Evolutionary conservation across 2,888 invertebrate species (phyloP).

Genomic region (Theretra japonica): DNA sequence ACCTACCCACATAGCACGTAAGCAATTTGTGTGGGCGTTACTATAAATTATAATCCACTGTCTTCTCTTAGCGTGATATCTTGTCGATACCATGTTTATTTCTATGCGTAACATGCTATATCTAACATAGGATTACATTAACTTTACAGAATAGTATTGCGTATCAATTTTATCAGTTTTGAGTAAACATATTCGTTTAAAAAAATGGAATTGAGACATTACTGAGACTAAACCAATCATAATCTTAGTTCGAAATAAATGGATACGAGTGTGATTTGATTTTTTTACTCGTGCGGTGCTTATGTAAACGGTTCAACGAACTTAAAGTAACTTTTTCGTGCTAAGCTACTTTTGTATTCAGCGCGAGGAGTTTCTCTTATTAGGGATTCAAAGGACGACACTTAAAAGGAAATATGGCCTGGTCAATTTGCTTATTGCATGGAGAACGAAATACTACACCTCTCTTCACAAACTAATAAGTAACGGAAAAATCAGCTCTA

Average conservation of each 20-base stretch:
- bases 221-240: too few species aligned
- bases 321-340: conserved; percentile 66
- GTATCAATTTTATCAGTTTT: too few species aligned
- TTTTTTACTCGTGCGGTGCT: conserved; percentile 38
- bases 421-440: conserved; percentile 41
- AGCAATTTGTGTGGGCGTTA: conserved; percentile 21
- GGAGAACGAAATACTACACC: conserved; percentile 28
- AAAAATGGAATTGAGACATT: too few species aligned
- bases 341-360: conserved; percentile 75
- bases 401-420: conserved; percentile 80
- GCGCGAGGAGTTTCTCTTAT: conserved; percentile 73
- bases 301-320: conserved; percentile 72
- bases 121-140: too few species aligned
- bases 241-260: background rate
- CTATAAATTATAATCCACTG: conserved; percentile 34
- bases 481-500: conserved; percentile 1
- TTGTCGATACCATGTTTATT: background rate
- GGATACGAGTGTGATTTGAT: background rate
- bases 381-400: conserved; percentile 79
- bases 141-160: too few species aligned
- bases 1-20: conserved; percentile 35
- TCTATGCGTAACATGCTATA: background rate
- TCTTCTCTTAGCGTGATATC: conserved; percentile 26
- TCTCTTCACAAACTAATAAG: background rate
- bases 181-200: too few species aligned